Conservation (phyloP, 2,888 invertebrate genomes). For the Frankliniella intonsa region DNA sequence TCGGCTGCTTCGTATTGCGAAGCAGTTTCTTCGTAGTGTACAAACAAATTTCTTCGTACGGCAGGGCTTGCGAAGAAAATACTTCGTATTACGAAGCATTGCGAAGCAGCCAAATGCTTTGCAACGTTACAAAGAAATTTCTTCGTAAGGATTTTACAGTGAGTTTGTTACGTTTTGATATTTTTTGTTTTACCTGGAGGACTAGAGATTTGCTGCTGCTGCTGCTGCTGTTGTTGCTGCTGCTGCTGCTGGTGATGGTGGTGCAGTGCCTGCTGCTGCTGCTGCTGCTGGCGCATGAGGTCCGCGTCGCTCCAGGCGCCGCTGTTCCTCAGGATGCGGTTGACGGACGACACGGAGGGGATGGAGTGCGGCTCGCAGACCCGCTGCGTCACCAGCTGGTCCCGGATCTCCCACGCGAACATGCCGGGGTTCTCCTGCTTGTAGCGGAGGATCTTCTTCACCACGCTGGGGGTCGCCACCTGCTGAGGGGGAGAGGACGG, state of each 20-base stretch:
- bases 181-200: slow-evolving; percentile 28
- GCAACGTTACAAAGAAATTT: too few species aligned
- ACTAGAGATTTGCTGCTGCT: slow-evolving; percentile 41
- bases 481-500: slow-evolving; percentile 54
- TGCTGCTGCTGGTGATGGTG: slow-evolving; percentile 41
- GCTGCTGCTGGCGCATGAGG: slow-evolving; percentile 38
- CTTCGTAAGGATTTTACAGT: too few species aligned
- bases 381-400: slow-evolving; percentile 80
- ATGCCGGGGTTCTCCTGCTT: slow-evolving; percentile 94
- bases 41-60: too few species aligned
- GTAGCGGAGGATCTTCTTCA: slow-evolving; percentile 87
- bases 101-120: too few species aligned
- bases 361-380: slow-evolving; percentile 87
- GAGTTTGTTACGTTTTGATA: too few species aligned
- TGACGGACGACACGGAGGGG: slow-evolving; percentile 92
- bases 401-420: slow-evolving; percentile 96
- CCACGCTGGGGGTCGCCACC: slow-evolving; percentile 94
- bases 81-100: too few species aligned
- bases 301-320: slow-evolving; percentile 71
- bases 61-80: too few species aligned
- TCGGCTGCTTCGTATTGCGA: too few species aligned
- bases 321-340: slow-evolving; percentile 84
- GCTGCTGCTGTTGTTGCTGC: slow-evolving; percentile 47
- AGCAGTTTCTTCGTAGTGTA: too few species aligned
- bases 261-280: slow-evolving; percentile 44